Percentiles rank a stretch among this genome's conserved stretches.
These are phyloP conservation scores for Scolopax mira DNA, from an alignment of 2,113 vertebrate genomes.

Conservation along the genomic window DNA sequence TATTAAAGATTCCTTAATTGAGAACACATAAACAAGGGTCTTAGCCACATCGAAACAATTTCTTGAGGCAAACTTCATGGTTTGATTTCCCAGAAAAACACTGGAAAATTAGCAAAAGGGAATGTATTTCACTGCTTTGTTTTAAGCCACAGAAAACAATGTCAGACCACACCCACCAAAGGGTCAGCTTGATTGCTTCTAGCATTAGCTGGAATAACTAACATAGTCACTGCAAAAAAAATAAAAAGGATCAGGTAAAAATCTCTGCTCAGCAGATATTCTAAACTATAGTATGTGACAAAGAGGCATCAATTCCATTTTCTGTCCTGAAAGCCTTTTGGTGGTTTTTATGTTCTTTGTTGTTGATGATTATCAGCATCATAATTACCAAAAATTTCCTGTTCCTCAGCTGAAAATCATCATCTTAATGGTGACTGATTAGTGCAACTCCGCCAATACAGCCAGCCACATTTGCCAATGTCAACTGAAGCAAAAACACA, in stretches of 20 bases:
- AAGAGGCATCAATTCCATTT: neutral
- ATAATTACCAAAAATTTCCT: neutral
- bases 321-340: neutral
- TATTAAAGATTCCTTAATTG: constrained; percentile 68
- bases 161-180: neutral
- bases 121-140: constrained; percentile 53
- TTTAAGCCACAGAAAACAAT: constrained; percentile 62
- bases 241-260: neutral
- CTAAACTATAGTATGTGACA: neutral
- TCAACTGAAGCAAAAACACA: neutral
- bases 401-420: neutral
- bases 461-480: neutral
- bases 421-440: neutral
- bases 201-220: neutral
- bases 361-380: neutral
- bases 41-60: constrained; percentile 56
- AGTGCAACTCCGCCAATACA: neutral
- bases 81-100: constrained; percentile 69
- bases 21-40: constrained; percentile 66
- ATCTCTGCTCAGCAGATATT: neutral
- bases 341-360: neutral
- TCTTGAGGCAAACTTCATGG: constrained; percentile 67
- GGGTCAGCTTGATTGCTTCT: neutral
- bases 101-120: constrained; percentile 63
- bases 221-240: neutral